These are phyloP conservation scores for Enteromius viviparus DNA, from an alignment of 2,797 vertebrate genomes.

Conservation along the genomic window DNA sequence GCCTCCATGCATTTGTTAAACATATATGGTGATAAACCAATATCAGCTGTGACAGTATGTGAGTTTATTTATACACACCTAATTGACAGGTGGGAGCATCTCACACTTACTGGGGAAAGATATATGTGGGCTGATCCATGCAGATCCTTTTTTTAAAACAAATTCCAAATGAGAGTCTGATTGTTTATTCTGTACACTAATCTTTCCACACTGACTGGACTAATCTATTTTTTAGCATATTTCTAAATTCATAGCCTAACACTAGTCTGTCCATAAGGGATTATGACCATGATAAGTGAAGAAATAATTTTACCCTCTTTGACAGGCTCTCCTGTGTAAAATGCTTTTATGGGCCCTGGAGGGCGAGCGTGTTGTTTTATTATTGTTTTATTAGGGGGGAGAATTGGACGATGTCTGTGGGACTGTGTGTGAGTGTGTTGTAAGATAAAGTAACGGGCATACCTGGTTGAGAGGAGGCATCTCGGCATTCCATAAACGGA, in stretches of 20 bases:
- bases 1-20: not conserved
- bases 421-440: conserved; percentile 28
- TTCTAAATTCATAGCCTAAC: conserved; percentile 63
- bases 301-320: conserved; percentile 73
- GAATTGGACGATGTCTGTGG: conserved; percentile 61
- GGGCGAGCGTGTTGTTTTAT: conserved; percentile 66
- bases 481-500: conserved; percentile 42
- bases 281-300: conserved; percentile 68
- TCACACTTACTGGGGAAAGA: conserved; percentile 30
- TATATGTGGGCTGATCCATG: conserved; percentile 11
- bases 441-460: conserved; percentile 14
- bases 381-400: conserved; percentile 72
- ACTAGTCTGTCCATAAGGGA: conserved; percentile 62
- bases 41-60: not conserved
- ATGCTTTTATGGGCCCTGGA: conserved; percentile 70
- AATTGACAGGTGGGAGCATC: conserved; percentile 45
- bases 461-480: conserved; percentile 15
- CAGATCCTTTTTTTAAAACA: conserved; percentile 34
- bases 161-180: conserved; percentile 38
- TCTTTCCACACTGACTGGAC: conserved; percentile 50
- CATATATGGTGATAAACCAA: not conserved
- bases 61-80: conserved; percentile 28
- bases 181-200: conserved; percentile 61
- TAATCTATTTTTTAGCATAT: conserved; percentile 59
- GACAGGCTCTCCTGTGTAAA: conserved; percentile 68